Evolutionary conservation across 2,797 vertebrate genomes (phyloP).

Genomic region (Tragelaphus eurycerus): DNA sequence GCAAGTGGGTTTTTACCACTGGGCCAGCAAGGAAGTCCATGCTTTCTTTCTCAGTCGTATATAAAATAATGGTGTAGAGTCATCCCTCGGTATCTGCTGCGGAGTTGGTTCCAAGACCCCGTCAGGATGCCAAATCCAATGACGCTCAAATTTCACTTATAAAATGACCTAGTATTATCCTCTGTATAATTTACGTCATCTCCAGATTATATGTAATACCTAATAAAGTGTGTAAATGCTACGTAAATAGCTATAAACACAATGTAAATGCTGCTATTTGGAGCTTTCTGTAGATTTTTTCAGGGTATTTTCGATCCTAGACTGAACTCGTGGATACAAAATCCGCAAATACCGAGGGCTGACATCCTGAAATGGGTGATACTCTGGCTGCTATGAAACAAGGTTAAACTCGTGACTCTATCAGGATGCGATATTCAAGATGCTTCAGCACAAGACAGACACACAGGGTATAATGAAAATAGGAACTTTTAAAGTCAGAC

Average conservation of each 20-base stretch:
- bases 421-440: neutral
- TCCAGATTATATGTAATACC: neutral
- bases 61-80: neutral
- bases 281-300: neutral
- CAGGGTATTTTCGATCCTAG: neutral
- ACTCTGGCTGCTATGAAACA: neutral
- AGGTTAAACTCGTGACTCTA: neutral
- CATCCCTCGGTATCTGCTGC: neutral
- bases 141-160: neutral
- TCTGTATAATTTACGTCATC: neutral
- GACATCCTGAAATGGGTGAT: neutral
- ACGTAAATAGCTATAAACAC: neutral
- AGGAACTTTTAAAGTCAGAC: neutral
- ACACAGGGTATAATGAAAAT: neutral
- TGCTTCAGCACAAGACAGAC: neutral
- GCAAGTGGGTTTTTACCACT: neutral
- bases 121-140: neutral
- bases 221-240: neutral
- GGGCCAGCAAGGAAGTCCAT: neutral
- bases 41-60: neutral
- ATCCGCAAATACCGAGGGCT: accelerated
- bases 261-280: neutral
- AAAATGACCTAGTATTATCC: neutral
- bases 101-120: neutral
- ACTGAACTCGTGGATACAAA: neutral